phyloP scores from a whole-genome alignment of 1,140 invertebrate species.

The Microplitis demolitor region DNA sequence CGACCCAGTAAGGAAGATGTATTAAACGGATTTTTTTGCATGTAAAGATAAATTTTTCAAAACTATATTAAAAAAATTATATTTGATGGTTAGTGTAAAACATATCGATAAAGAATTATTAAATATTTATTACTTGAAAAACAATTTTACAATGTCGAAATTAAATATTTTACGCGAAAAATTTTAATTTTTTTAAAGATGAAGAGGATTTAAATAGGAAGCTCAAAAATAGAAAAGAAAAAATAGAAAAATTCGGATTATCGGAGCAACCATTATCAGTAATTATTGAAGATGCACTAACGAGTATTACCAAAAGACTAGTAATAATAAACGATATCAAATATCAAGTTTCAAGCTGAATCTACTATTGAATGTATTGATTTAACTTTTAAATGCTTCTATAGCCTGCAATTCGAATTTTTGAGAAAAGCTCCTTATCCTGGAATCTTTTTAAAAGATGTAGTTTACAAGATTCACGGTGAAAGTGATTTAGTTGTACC shows the following conservation, averaged over 20 bases:
- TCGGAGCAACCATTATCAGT: background rate
- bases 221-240: background rate
- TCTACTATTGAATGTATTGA: slow-evolving; percentile 3
- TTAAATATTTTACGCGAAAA: too few species aligned
- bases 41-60: too few species aligned
- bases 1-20: too few species aligned
- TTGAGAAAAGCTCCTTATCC: slow-evolving; percentile 2
- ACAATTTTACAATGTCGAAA: too few species aligned
- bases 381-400: slow-evolving; percentile 2
- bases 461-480: background rate
- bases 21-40: too few species aligned
- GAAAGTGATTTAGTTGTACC: background rate
- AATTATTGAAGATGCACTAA: background rate
- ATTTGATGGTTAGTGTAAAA: too few species aligned
- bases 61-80: too few species aligned
- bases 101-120: too few species aligned
- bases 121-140: too few species aligned
- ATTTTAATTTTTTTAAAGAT: slow-evolving; percentile 12
- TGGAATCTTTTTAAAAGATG: slow-evolving; percentile 6
- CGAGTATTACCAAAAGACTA: background rate
- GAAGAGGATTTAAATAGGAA: background rate
- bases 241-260: background rate
- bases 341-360: background rate
- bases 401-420: slow-evolving; percentile 13
- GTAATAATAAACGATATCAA: slow-evolving; percentile 6